Conservation (phyloP, 2,797 vertebrate species). For the Decapterus maruadsi region DNA sequence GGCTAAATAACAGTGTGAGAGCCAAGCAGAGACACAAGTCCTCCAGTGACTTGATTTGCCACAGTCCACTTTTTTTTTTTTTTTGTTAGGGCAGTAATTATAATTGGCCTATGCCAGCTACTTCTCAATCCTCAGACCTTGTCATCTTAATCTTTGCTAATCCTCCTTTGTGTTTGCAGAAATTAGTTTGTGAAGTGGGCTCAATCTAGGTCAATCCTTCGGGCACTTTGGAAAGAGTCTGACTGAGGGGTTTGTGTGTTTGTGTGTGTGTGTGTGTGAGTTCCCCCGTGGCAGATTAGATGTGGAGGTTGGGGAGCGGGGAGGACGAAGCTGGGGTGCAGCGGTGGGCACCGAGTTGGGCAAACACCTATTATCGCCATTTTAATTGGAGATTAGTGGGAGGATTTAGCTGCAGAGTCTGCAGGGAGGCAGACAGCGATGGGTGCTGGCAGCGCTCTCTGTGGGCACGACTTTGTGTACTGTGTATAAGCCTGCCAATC, state of each 20-base stretch:
- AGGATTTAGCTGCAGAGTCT: conserved; percentile 69
- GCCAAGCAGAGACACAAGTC: conserved; percentile 51
- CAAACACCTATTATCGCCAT: conserved; percentile 81
- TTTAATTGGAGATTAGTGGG: conserved; percentile 83
- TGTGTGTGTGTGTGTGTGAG: conserved; percentile 26
- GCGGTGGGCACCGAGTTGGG: conserved; percentile 70
- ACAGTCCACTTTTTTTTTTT: conserved; percentile 45
- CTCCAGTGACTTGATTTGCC: conserved; percentile 61
- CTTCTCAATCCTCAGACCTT: conserved; percentile 78
- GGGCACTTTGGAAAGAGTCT: conserved; percentile 63
- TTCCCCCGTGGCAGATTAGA: conserved; percentile 63
- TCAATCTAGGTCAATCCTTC: conserved; percentile 84
- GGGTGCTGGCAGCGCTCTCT: conserved; percentile 56
- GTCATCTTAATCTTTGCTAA: conserved; percentile 86
- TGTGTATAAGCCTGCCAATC: conserved; percentile 56
- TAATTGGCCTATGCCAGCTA: conserved; percentile 83
- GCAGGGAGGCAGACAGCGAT: conserved; percentile 50
- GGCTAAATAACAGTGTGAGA: conserved; percentile 46
- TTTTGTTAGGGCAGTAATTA: conserved; percentile 78
- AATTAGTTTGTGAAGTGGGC: conserved; percentile 83
- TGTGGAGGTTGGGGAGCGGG: conserved; percentile 46
- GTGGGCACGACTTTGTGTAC: conserved; percentile 49
- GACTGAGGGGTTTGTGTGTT: conserved; percentile 13
- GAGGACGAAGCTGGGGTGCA: conserved; percentile 53
- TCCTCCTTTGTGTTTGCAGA: conserved; percentile 82